Evolutionary conservation across 2,113 vertebrate genomes (phyloP).

Genomic region (Scartelaos histophorus): DNA sequence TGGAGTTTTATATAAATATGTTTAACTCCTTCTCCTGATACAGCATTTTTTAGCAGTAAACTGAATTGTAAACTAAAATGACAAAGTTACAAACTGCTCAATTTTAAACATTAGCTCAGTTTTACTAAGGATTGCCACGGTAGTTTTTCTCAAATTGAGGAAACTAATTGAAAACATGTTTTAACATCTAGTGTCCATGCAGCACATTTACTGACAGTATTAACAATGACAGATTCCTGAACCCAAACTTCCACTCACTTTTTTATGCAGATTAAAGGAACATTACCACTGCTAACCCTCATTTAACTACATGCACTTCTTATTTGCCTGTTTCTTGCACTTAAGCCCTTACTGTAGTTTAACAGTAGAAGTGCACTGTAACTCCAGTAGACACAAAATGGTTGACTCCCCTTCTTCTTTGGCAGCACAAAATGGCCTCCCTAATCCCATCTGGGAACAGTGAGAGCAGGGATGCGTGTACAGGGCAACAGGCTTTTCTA

Average conservation of each 20-base stretch:
- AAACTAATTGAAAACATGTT: conserved; percentile 2
- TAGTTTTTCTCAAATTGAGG: conserved; percentile 15
- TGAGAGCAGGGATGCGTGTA: conserved; percentile 17
- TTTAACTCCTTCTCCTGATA: too few relatives aligned
- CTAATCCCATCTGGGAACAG: conserved; percentile 33
- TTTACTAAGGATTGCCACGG: not conserved
- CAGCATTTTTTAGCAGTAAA: too few relatives aligned
- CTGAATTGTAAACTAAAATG: too few relatives aligned
- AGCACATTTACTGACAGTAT: conserved; percentile 27
- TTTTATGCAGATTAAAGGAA: conserved; percentile 54
- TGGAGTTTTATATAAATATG: too few relatives aligned
- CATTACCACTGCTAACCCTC: conserved; percentile 25
- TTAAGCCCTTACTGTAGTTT: conserved; percentile 13
- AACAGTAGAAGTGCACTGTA: conserved; percentile 19
- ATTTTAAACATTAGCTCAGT: not conserved
- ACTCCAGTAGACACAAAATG: conserved; percentile 75
- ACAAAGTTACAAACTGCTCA: too few relatives aligned
- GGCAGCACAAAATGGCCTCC: conserved; percentile 81
- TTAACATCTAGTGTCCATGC: conserved; percentile 7
- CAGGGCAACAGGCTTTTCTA: conserved; percentile 11
- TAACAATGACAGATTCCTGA: conserved; percentile 54
- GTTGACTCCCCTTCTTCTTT: conserved; percentile 57
- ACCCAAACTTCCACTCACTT: conserved; percentile 52
- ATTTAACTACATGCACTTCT: not conserved
- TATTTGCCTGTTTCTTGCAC: not conserved